Evolutionary conservation across 2,113 vertebrate species (phyloP).

Genomic region (Tympanuchus pallidicinctus): DNA sequence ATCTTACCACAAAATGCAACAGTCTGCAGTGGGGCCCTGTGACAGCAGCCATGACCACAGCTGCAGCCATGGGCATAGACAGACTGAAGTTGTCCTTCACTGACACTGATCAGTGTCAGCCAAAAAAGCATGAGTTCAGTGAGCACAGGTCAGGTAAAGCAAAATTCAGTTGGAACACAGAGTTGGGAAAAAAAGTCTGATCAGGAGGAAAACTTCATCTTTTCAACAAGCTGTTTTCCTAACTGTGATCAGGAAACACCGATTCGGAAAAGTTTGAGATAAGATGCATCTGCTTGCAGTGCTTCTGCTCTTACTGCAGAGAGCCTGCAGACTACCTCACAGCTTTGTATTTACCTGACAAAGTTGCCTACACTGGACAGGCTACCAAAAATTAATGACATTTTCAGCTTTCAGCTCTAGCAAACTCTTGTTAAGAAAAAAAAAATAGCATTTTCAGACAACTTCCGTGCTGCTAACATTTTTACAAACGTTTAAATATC

Average conservation of each 20-base stretch:
- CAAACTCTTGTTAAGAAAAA: background rate
- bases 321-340: background rate
- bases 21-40: background rate
- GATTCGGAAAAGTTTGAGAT: background rate
- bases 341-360: background rate
- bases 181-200: background rate
- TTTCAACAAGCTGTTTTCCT: background rate
- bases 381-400: background rate
- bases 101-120: background rate
- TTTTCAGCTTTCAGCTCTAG: background rate
- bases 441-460: background rate
- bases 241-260: background rate
- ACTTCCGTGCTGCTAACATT: background rate
- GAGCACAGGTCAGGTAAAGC: background rate
- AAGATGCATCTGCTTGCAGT: background rate
- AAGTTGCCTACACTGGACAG: background rate
- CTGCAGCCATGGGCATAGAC: fast-evolving
- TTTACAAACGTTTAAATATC: background rate
- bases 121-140: background rate
- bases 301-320: background rate
- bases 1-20: background rate
- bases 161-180: background rate
- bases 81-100: background rate
- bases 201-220: background rate
- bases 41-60: background rate